Evolutionary conservation across 2,888 invertebrate genomes (phyloP).

Genomic region (Aphrophora alni): DNA sequence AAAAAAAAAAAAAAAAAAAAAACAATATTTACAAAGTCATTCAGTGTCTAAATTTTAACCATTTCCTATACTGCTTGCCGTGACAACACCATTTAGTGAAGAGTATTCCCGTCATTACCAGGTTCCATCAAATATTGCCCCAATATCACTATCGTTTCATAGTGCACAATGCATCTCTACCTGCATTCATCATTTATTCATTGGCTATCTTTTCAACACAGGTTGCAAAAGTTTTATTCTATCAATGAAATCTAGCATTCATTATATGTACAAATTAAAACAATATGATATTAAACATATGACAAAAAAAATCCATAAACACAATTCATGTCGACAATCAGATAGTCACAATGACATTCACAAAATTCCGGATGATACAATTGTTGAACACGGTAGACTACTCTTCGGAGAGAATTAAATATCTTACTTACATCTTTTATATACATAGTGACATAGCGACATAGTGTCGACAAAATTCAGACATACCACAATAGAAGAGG

Average conservation of each 20-base stretch:
- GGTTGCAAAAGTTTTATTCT: neutral
- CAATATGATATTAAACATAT: neutral
- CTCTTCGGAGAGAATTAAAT: too few relatives aligned
- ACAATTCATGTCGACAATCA: neutral
- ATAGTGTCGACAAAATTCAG: too few relatives aligned
- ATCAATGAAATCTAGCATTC: neutral
- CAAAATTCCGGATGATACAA: too few relatives aligned
- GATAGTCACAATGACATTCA: neutral
- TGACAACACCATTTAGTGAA: slow-evolving; percentile 13
- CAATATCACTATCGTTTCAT: neutral
- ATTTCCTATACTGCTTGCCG: neutral
- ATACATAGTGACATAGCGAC: too few relatives aligned
- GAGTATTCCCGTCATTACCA: neutral
- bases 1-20: too few relatives aligned
- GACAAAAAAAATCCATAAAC: neutral
- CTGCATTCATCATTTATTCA: neutral
- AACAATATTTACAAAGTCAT: too few relatives aligned
- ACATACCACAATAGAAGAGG: too few relatives aligned
- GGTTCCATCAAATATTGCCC: neutral
- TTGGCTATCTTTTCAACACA: slow-evolving; percentile 14
- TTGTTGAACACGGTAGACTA: too few relatives aligned
- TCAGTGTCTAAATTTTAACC: slow-evolving; percentile 6
- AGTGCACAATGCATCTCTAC: neutral
- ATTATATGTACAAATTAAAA: neutral
- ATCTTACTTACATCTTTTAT: too few relatives aligned